Evolutionary conservation across 30 jellyfish, hydroid and myxozoan species (phyloP), one percentile per base, ranked within the genome.

Genomic region (Aurelia aurita): DNA sequence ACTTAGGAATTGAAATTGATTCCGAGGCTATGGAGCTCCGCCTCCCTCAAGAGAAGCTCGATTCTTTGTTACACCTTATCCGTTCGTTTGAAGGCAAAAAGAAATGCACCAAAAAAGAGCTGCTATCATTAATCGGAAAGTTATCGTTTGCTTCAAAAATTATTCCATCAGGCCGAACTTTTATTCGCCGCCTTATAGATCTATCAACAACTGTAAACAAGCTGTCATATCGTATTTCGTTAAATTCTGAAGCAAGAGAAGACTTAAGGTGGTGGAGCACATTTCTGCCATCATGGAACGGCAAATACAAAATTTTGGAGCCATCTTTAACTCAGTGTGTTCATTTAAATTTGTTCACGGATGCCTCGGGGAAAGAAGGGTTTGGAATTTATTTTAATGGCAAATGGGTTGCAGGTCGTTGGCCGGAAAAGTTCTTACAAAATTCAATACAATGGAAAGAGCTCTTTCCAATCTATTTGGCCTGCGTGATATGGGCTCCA

Each of bases 141-240:
- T 53, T 65, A n/a, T n/a, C n/a, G n/a, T n/a, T n/a, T n/a, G n/a
- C n/a, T n/a, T n/a, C n/a, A n/a, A n/a, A n/a, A n/a, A 20, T 65
- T 53, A 65, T 65, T 11, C 77, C 77, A 18, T 65, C 77, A n/a
- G 77, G 77, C 20, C 77, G 77, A 16, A 65, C 77, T 9, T 65
- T 65, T 29, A 5, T 28, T 16, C 47, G 77, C 8, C 77, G 77
- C 77, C 53, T 65, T 8, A 65, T 65, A 5, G 77, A 65, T 34
- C 77, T 65, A 8, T 65, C 77, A 5, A 65, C 77, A 65, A 65
- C 53, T 5, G 77, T 65, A 5, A n/a, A 8, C 34, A 65, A 29
- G 77, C 53, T n/a, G n/a, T n/a, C n/a, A n/a, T n/a, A n/a, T n/a
- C n/a, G n/a, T n/a, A n/a, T n/a, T n/a, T n/a, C n/a, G n/a, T n/a